These are phyloP conservation scores for Clunio marinus DNA, from an alignment of 2,888 invertebrate species.

Conservation along the genomic window DNA sequence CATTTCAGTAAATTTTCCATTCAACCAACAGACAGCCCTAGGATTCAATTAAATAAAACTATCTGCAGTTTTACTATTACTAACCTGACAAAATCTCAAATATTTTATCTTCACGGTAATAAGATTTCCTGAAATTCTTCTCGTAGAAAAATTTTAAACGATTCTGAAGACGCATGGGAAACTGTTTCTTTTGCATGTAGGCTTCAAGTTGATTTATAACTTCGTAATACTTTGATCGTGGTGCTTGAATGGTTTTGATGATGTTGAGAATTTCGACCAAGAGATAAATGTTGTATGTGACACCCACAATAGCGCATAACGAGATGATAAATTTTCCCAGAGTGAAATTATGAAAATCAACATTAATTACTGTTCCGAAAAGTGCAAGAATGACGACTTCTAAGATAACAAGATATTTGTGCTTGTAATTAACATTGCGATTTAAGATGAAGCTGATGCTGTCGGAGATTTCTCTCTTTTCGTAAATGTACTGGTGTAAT, in stretches of 20 bases:
- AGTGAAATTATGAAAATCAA: constrained; percentile 40
- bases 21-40: constrained; percentile 18
- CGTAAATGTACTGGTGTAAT: neutral
- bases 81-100: constrained; percentile 55
- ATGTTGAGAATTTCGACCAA: constrained; percentile 50
- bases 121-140: constrained; percentile 57
- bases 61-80: neutral
- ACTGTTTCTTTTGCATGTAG: constrained; percentile 58
- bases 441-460: neutral
- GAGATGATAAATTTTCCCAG: constrained; percentile 44
- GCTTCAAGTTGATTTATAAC: constrained; percentile 56
- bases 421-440: neutral
- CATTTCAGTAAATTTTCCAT: too few relatives aligned
- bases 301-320: constrained; percentile 44
- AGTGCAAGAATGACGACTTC: constrained; percentile 14
- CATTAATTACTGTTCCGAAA: neutral
- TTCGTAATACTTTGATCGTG: constrained; percentile 53
- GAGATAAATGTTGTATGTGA: constrained; percentile 44
- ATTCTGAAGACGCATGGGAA: constrained; percentile 54
- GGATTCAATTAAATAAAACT: neutral
- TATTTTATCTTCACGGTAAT: constrained; percentile 57
- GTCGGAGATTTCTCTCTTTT: too few relatives aligned
- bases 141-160: constrained; percentile 58
- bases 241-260: constrained; percentile 48
- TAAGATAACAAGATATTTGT: constrained; percentile 22